Evolutionary conservation across 1,140 invertebrate genomes (phyloP).

Genomic region (Aphaenogaster rudis): DNA sequence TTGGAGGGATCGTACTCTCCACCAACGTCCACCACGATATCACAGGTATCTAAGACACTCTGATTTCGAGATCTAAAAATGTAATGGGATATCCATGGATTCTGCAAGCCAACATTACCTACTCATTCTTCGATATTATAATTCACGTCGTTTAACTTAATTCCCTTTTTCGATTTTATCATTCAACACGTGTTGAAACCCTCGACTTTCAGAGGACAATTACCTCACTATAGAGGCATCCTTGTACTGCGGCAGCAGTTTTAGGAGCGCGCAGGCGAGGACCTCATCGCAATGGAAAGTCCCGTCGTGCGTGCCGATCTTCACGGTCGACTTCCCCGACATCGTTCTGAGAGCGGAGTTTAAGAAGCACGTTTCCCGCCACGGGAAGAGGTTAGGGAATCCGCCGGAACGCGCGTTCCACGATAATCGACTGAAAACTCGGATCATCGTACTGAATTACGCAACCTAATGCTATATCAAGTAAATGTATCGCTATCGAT

Average conservation of each 20-base stretch:
- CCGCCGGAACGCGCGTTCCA: neutral
- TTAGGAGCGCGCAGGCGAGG: conserved; percentile 96
- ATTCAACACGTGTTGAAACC: neutral
- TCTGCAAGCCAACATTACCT: conserved; percentile 8
- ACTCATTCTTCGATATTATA: neutral
- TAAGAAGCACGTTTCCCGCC: neutral
- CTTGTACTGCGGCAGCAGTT: conserved; percentile 92
- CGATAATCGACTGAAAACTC: conserved; percentile 13
- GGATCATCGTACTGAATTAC: conserved; percentile 10
- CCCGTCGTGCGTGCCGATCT: conserved; percentile 93
- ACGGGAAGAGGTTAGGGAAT: neutral
- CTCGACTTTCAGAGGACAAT: conserved; percentile 4
- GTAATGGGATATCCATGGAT: conserved; percentile 16
- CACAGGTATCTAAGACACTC: conserved; percentile 92
- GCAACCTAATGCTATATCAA: neutral
- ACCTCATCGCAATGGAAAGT: conserved; percentile 99
- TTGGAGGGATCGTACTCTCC: conserved; percentile 92
- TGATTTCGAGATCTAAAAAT: conserved; percentile 88
- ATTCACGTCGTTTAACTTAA: neutral
- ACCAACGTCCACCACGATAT: conserved; percentile 99
- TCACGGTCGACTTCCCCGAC: conserved; percentile 67
- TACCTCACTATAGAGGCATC: conserved; percentile 94
- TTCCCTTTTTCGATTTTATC: neutral
- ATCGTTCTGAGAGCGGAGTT: conserved; percentile 23
- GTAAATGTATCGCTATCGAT: neutral